Conservation (phyloP, 2,797 vertebrate genomes). For the Eleutherodactylus coqui region DNA sequence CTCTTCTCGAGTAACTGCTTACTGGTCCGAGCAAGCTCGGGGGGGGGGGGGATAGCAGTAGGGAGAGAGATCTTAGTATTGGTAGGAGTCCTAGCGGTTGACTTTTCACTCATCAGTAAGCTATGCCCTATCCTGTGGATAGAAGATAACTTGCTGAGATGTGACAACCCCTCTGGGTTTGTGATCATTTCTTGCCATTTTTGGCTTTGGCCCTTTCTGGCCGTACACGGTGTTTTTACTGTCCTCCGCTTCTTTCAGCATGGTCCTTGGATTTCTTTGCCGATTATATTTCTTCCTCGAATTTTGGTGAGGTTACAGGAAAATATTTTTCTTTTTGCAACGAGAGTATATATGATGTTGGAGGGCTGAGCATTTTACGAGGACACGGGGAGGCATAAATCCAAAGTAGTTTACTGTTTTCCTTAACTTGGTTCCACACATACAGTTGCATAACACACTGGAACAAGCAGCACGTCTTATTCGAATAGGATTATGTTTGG, state of each 20-base stretch:
- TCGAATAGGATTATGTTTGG: neutral
- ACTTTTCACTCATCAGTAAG: too few relatives aligned
- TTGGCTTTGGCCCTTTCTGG: neutral
- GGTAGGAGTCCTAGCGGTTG: too few relatives aligned
- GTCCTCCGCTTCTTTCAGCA: neutral
- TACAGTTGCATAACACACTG: neutral
- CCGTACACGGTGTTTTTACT: constrained; percentile 21
- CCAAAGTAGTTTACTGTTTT: neutral
- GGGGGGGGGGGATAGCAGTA: too few relatives aligned
- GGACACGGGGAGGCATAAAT: constrained; percentile 8
- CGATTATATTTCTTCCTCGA: neutral
- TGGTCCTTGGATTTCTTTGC: neutral
- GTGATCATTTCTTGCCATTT: neutral
- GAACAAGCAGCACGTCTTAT: neutral
- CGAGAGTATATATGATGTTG: neutral
- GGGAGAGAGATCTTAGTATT: too few relatives aligned
- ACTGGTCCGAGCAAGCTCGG: too few relatives aligned
- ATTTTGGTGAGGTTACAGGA: neutral
- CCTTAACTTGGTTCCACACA: neutral
- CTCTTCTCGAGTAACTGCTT: too few relatives aligned
- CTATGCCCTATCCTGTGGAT: too few relatives aligned
- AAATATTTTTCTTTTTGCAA: neutral
- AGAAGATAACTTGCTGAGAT: too few relatives aligned
- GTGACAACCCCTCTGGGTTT: too few relatives aligned
- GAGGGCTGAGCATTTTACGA: neutral